Evolutionary conservation across 2,113 vertebrate genomes (phyloP).

Genomic region (Thomomys bottae): DNA sequence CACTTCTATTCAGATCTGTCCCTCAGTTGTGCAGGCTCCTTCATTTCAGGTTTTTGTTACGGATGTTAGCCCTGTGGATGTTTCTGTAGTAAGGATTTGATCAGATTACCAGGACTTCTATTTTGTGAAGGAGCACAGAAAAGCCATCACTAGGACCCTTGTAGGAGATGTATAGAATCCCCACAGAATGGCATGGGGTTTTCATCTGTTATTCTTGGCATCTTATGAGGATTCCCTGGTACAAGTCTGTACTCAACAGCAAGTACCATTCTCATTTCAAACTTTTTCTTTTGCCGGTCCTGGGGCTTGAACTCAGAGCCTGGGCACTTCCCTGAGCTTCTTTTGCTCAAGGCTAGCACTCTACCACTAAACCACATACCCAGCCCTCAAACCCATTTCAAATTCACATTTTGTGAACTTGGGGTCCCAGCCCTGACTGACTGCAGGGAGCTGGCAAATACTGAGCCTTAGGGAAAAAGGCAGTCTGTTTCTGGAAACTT

Average conservation of each 20-base stretch:
- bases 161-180: background rate
- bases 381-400: no score
- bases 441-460: background rate
- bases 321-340: no score
- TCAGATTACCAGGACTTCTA: no score
- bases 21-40: background rate
- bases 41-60: background rate
- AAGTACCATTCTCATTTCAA: background rate
- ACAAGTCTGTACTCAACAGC: background rate
- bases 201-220: background rate
- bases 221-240: background rate
- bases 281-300: no score
- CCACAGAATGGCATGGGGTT: background rate
- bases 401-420: background rate
- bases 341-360: no score
- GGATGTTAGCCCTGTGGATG: background rate
- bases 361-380: no score
- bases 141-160: background rate
- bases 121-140: background rate
- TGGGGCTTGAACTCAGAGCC: no score
- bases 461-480: constrained; percentile 31
- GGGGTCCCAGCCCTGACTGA: background rate
- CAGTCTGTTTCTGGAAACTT: constrained; percentile 53
- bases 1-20: background rate
- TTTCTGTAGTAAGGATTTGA: background rate